Conservation (phyloP, 2,888 invertebrate genomes). For the Phaonia tiefii region DNA sequence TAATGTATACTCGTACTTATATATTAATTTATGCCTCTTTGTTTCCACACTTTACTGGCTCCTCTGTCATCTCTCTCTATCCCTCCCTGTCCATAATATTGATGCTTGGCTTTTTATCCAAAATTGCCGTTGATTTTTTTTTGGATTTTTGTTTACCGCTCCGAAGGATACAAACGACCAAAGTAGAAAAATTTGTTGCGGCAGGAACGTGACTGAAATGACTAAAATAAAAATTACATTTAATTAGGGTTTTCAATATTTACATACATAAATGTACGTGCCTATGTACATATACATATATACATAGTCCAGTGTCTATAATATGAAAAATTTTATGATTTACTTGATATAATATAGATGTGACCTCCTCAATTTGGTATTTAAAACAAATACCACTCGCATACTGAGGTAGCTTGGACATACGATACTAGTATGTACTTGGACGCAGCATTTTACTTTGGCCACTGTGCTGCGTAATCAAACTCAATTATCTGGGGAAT, state of each 20-base stretch:
- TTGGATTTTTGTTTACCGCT: background rate
- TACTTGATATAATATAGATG: constrained; percentile 17
- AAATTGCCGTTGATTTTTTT: constrained; percentile 3
- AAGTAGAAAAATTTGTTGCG: constrained; percentile 62
- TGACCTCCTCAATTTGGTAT: background rate
- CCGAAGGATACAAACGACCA: constrained; percentile 17
- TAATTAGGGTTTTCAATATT: constrained; percentile 54
- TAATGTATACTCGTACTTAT: constrained; percentile 25
- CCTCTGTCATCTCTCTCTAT: background rate
- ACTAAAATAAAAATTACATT: constrained; percentile 60
- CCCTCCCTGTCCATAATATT: background rate
- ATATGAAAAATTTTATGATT: constrained; percentile 19
- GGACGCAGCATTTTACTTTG: background rate
- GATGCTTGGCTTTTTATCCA: constrained; percentile 11
- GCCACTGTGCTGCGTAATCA: constrained; percentile 14
- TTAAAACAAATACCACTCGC: constrained; percentile 7
- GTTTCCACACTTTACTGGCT: background rate
- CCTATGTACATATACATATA: background rate
- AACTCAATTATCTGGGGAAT: constrained; percentile 30
- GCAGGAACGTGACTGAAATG: constrained; percentile 69
- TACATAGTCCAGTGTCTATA: background rate
- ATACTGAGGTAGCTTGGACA: background rate
- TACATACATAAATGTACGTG: background rate
- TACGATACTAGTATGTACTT: background rate
- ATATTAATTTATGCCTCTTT: constrained; percentile 54